phyloP scores from a whole-genome alignment of 2,113 vertebrate genomes.

The Laterallus jamaicensis region DNA sequence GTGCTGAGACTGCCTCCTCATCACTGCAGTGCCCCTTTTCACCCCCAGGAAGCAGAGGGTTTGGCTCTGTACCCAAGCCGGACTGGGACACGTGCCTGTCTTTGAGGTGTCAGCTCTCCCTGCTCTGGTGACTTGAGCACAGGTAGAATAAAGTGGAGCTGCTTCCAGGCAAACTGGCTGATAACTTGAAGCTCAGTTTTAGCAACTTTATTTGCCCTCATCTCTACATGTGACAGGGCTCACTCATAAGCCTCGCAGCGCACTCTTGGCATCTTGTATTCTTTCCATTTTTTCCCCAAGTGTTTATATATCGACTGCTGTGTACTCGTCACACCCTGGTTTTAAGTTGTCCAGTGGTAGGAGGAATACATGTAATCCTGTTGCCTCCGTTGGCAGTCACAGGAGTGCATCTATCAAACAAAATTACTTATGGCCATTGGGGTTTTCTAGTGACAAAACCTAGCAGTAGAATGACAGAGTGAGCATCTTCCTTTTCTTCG shows the following conservation, averaged over 20 bases:
- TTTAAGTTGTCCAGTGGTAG: neutral
- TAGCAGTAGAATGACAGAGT: conserved; percentile 8
- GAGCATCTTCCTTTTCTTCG: conserved; percentile 55
- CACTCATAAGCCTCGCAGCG: neutral
- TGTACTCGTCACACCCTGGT: neutral
- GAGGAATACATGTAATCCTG: neutral
- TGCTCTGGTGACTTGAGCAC: neutral
- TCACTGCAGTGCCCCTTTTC: neutral
- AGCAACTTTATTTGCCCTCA: neutral
- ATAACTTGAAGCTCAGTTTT: neutral
- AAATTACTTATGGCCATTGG: neutral
- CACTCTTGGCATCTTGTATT: neutral
- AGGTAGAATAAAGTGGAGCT: neutral
- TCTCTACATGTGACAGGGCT: fast-evolving
- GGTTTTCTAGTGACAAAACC: conserved; percentile 5
- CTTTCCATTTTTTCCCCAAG: neutral
- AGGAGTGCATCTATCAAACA: neutral
- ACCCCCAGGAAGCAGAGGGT: neutral
- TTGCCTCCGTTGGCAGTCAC: neutral
- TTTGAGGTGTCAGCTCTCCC: neutral
- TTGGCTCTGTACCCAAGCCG: neutral
- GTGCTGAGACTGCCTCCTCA: neutral
- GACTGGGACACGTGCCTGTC: fast-evolving
- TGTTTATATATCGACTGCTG: fast-evolving
- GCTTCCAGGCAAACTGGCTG: neutral